phyloP scores from a whole-genome alignment of 2,113 vertebrate species.

The Cathartes aura region DNA sequence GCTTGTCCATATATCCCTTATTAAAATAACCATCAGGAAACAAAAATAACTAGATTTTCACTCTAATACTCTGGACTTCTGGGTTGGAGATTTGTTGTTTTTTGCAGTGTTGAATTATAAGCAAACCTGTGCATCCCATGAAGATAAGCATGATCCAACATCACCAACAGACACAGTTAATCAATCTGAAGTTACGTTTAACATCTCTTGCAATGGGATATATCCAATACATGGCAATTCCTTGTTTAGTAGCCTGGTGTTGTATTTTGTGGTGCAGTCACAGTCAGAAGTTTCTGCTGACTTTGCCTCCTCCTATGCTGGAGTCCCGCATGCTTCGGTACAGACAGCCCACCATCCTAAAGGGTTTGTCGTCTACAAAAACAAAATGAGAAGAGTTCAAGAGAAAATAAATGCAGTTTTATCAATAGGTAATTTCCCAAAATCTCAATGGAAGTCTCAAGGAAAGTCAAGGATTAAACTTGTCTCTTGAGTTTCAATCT shows the following conservation, averaged over 20 bases:
- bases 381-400: not conserved
- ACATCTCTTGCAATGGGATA: not conserved
- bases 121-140: not conserved
- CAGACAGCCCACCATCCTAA: not conserved
- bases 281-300: not conserved
- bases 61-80: not conserved
- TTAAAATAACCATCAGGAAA: not conserved
- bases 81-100: not conserved
- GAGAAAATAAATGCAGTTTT: not conserved
- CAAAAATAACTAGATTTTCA: not conserved
- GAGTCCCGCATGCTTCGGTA: not conserved
- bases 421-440: not conserved
- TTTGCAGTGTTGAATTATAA: not conserved
- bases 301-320: not conserved
- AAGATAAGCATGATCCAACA: not conserved
- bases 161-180: not conserved
- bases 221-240: not conserved
- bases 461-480: not conserved
- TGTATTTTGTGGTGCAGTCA: not conserved
- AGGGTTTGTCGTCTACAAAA: not conserved
- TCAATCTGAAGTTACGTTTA: not conserved
- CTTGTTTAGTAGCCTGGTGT: not conserved
- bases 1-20: not conserved
- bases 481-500: not conserved
- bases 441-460: not conserved